These are phyloP conservation scores for Trypoxylus dichotomus DNA, from an alignment of 1,140 invertebrate genomes.

Conservation along the genomic window DNA sequence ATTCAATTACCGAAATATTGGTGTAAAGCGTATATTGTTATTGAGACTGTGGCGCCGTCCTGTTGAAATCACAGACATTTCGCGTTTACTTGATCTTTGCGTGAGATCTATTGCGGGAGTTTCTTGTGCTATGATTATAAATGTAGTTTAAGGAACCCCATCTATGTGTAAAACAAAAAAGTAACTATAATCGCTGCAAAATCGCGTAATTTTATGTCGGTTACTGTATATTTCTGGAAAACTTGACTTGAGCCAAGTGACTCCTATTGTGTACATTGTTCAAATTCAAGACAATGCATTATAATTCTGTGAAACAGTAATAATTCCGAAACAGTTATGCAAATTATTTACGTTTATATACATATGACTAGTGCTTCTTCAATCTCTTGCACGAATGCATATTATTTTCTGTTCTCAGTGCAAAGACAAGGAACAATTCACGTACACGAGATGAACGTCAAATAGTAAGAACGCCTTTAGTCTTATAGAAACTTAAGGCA, in stretches of 20 bases:
- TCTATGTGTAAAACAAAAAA: too few species aligned
- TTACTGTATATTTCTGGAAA: neutral
- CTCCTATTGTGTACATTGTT: neutral
- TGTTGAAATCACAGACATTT: too few species aligned
- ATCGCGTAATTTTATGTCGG: too few species aligned
- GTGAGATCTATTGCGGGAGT: too few species aligned
- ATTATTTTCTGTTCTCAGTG: neutral
- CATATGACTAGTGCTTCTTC: neutral
- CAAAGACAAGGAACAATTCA: neutral
- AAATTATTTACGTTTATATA: neutral
- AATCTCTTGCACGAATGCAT: neutral
- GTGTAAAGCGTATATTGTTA: too few species aligned
- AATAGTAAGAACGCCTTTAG: neutral
- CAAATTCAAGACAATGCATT: neutral
- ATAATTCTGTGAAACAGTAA: neutral
- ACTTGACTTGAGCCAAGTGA: neutral
- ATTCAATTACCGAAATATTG: too few species aligned
- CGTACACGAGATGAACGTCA: neutral
- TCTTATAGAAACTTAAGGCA: neutral
- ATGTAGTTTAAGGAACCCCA: too few species aligned
- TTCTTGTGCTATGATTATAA: too few species aligned
- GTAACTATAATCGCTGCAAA: too few species aligned
- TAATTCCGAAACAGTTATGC: neutral
- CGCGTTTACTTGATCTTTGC: too few species aligned
- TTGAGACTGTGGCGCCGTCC: too few species aligned